Evolutionary conservation across 2,113 vertebrate genomes (phyloP), one percentile per base, ranked within the genome.

Genomic region (Ictalurus punctatus): DNA sequence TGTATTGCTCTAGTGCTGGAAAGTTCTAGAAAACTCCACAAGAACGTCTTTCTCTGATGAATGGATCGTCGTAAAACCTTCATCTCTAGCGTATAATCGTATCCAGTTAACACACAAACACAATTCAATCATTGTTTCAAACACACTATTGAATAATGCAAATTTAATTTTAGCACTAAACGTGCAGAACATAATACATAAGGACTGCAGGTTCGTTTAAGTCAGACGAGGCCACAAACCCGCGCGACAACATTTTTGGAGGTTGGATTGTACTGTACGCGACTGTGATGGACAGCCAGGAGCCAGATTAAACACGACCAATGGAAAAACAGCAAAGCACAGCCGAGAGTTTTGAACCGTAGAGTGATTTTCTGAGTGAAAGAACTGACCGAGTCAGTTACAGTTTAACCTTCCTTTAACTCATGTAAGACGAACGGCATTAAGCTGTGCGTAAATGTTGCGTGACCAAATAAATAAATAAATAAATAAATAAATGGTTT

Each of bases 361-460:
- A 17, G 1, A n/a, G 44, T 27, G 2, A 14, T 6, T 52, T 79
- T 16, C 25, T 4, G 48, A 48, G 40, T 44, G 44, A 48, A 25
- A 56, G 7, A 54, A 17, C 0, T 19, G 65, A 48, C 44, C 56
- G 56, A 0, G 34, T 37, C 17, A 61, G 87, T 88, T 76, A 88
- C 19, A 21, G n/a, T 88, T 69, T 83, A 88, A 85, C 86, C 86
- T 0, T 48, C 1, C 44, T 86, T 54, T 84, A 86, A 23, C 30
- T 76, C 12, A 74, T 19, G 54, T 84, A 23, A 58, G 59, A 83
- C 27, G 19, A 84, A 48, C 0, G 34, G 34, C 37, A 30, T 65
- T 52, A 67, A 3, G 13, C 54, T n/a, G n/a, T 3, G 8, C 3
- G 16, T 12, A 44, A 86, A 87, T 65, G 71, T 86, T 61, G 30